Percentiles rank a stretch among this genome's conserved stretches.
Conservation (phyloP, 1,140 invertebrate genomes). For the Caerostris extrusa region DNA sequence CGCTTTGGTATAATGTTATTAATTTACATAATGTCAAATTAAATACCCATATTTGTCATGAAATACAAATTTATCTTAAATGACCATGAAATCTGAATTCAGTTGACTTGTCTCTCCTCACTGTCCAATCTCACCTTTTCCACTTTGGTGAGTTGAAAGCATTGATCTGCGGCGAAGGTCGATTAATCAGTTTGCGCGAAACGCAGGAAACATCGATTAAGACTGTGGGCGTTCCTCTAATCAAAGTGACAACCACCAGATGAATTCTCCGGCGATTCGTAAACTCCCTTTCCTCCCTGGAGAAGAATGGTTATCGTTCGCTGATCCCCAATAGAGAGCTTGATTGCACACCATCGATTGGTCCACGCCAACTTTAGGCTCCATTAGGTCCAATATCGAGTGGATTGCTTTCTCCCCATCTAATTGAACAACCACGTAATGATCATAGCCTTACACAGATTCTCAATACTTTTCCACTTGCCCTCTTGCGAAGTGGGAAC, state of each 20-base stretch:
- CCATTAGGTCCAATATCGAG: background rate
- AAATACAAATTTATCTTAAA: too few species aligned
- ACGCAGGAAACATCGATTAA: background rate
- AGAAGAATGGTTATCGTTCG: background rate
- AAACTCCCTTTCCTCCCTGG: background rate
- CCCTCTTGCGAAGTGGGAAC: too few species aligned
- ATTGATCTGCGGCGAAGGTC: background rate
- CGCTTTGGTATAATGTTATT: too few species aligned
- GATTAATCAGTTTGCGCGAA: background rate
- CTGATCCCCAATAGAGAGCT: background rate
- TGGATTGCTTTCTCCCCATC: background rate
- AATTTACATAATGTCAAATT: too few species aligned
- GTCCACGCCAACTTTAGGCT: background rate
- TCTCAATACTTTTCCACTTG: too few species aligned
- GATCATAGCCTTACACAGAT: too few species aligned
- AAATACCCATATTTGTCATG: too few species aligned
- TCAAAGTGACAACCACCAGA: background rate
- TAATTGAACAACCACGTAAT: too few species aligned
- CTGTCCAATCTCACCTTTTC: background rate
- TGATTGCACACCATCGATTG: background rate
- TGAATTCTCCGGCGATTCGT: background rate
- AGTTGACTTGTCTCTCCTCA: too few species aligned
- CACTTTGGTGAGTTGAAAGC: background rate
- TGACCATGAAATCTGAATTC: too few species aligned
- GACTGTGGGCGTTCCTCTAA: background rate